Evolutionary conservation across 64 coral and sea anemone genomes (phyloP).

Genomic region (Astreopora myriophthalma): DNA sequence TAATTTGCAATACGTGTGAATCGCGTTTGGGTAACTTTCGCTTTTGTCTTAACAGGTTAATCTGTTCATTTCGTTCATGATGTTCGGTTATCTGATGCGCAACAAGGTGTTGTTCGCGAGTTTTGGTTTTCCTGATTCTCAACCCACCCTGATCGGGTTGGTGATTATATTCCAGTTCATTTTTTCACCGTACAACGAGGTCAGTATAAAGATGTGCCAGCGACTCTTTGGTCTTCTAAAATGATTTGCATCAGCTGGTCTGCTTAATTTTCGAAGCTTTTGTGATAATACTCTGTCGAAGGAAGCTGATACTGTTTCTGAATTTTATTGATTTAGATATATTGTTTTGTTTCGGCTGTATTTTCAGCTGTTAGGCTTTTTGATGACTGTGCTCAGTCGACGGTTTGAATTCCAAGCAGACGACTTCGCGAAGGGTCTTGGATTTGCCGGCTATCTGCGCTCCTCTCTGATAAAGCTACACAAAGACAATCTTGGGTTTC

Average conservation of each 20-base stretch:
- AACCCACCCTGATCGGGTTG: slow-evolving; percentile 88
- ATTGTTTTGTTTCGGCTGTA: background rate
- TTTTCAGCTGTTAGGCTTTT: slow-evolving; percentile 87
- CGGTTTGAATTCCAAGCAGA: slow-evolving; percentile 99
- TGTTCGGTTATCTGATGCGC: slow-evolving; percentile 94
- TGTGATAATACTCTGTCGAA: too few relatives aligned
- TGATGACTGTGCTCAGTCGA: slow-evolving; percentile 96
- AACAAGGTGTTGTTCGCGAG: slow-evolving; percentile 82
- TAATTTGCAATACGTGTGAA: too few relatives aligned
- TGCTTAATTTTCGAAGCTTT: too few relatives aligned
- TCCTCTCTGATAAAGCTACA: slow-evolving; percentile 91
- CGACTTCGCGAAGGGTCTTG: slow-evolving; percentile 92
- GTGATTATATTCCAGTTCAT: slow-evolving; percentile 98
- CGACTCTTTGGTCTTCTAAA: background rate
- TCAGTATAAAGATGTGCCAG: background rate
- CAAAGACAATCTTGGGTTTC: slow-evolving; percentile 96
- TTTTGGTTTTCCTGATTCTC: slow-evolving; percentile 84
- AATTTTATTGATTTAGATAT: background rate
- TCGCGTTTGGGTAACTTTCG: too few relatives aligned
- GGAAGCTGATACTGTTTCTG: too few relatives aligned
- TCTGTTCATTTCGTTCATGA: slow-evolving; percentile 90
- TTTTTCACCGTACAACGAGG: slow-evolving; percentile 99
- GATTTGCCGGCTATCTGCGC: slow-evolving; percentile 73
- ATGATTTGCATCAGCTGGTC: background rate
- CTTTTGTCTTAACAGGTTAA: slow-evolving; percentile 76